Evolutionary conservation across 2,113 vertebrate species (phyloP).

Genomic region (Clarias macrocephalus): DNA sequence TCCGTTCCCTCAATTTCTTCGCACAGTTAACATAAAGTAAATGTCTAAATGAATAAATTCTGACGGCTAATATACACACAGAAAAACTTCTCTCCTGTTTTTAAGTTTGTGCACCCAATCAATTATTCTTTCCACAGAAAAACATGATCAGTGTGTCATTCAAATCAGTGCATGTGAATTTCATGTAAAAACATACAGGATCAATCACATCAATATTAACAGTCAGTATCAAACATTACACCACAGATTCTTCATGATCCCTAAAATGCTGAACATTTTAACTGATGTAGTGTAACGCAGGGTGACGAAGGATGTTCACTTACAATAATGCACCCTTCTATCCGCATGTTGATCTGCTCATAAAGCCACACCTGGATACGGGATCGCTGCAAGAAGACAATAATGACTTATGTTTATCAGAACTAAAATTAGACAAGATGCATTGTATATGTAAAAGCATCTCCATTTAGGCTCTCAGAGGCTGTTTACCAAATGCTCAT

Average conservation of each 20-base stretch:
- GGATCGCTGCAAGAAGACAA: conserved; percentile 77
- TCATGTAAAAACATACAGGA: not conserved
- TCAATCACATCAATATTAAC: not conserved
- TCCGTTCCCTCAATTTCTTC: too few relatives aligned
- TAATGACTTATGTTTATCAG: not conserved
- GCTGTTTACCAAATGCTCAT: not conserved
- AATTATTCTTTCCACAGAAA: too few relatives aligned
- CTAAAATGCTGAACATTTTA: not conserved
- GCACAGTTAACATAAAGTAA: too few relatives aligned
- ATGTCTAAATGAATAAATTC: too few relatives aligned
- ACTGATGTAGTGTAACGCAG: not conserved
- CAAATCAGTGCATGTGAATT: not conserved
- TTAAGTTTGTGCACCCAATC: too few relatives aligned
- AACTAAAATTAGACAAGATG: not conserved
- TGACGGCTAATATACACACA: too few relatives aligned
- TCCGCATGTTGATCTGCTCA: conserved; percentile 98
- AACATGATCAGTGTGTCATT: not conserved
- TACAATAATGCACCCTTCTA: conserved; percentile 98
- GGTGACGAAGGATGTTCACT: conserved; percentile 63
- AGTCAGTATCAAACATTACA: not conserved
- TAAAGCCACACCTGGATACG: conserved; percentile 98
- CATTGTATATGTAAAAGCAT: not conserved
- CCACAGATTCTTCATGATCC: not conserved
- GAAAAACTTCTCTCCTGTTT: too few relatives aligned
- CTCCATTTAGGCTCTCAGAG: not conserved